phyloP scores from a whole-genome alignment of 2,797 vertebrate genomes.

The Nasua narica region DNA sequence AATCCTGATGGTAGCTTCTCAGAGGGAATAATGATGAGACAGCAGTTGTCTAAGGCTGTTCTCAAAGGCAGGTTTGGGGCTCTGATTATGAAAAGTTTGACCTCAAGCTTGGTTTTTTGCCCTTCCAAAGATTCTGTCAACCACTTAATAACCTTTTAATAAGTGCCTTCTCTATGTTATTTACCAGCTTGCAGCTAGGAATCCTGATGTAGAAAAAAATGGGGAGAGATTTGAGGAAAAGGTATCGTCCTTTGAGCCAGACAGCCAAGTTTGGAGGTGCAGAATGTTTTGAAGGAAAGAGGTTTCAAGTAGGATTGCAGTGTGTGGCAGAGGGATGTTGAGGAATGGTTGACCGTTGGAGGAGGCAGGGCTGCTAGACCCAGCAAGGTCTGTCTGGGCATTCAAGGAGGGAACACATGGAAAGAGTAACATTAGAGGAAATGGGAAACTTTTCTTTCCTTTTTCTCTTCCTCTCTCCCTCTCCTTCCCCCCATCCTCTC shows the following conservation, averaged over 20 bases:
- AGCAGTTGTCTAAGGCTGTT: neutral
- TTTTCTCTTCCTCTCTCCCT: neutral
- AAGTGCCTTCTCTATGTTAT: neutral
- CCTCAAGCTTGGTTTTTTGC: neutral
- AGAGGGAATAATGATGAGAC: neutral
- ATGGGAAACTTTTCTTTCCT: neutral
- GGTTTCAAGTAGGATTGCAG: neutral
- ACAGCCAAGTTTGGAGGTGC: neutral
- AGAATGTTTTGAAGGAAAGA: neutral
- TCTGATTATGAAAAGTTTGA: neutral
- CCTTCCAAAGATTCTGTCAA: neutral
- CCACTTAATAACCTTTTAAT: neutral
- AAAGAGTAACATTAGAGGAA: neutral
- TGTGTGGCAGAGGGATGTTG: neutral
- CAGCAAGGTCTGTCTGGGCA: neutral
- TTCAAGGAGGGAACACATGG: rapidly evolving
- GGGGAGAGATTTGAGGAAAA: neutral
- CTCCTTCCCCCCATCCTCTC: rapidly evolving
- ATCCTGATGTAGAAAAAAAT: neutral
- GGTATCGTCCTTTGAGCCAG: neutral
- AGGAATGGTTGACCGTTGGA: neutral
- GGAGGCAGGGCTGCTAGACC: neutral
- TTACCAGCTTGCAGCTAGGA: neutral
- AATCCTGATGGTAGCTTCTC: neutral
- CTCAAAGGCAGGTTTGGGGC: neutral